Conservation (phyloP, 2,888 invertebrate species). For the Nymphalis polychloros region DNA sequence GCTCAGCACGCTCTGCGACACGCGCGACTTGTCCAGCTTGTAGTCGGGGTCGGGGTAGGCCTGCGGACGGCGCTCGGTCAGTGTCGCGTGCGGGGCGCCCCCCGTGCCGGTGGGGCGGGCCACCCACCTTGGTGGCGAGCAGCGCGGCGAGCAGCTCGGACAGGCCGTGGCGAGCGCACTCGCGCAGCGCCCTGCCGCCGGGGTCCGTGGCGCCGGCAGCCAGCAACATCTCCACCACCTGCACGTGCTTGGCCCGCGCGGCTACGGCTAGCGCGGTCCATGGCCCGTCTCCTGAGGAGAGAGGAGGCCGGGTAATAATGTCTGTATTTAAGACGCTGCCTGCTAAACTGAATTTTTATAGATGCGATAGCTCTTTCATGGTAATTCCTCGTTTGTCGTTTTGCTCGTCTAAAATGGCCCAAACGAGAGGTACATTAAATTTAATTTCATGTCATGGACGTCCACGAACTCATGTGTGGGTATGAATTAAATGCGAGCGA, state of each 20-base stretch:
- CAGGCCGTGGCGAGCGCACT: constrained; percentile 88
- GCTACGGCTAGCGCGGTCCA: constrained; percentile 74
- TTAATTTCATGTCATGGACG: too few relatives aligned
- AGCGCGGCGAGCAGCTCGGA: constrained; percentile 86
- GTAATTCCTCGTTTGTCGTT: too few relatives aligned
- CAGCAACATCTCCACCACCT: constrained; percentile 89
- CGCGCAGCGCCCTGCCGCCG: constrained; percentile 89
- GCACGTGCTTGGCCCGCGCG: constrained; percentile 76
- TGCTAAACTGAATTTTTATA: too few relatives aligned
- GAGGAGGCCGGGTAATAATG: too few relatives aligned
- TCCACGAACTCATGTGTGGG: too few relatives aligned
- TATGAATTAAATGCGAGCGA: too few relatives aligned
- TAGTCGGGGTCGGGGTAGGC: constrained; percentile 95
- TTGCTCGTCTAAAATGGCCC: too few relatives aligned
- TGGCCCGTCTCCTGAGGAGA: constrained; percentile 51
- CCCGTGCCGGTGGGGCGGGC: too few relatives aligned
- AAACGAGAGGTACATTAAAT: too few relatives aligned
- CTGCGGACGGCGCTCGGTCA: constrained; percentile 50
- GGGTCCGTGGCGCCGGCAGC: constrained; percentile 93
- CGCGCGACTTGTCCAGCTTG: constrained; percentile 93
- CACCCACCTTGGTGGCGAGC: constrained; percentile 88
- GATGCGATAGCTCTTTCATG: too few relatives aligned
- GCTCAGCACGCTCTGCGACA: constrained; percentile 84
- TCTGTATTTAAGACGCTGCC: too few relatives aligned
- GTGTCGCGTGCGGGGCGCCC: too few relatives aligned